Evolutionary conservation across 2,113 vertebrate species (phyloP).

Genomic region (Nesoenas mayeri): DNA sequence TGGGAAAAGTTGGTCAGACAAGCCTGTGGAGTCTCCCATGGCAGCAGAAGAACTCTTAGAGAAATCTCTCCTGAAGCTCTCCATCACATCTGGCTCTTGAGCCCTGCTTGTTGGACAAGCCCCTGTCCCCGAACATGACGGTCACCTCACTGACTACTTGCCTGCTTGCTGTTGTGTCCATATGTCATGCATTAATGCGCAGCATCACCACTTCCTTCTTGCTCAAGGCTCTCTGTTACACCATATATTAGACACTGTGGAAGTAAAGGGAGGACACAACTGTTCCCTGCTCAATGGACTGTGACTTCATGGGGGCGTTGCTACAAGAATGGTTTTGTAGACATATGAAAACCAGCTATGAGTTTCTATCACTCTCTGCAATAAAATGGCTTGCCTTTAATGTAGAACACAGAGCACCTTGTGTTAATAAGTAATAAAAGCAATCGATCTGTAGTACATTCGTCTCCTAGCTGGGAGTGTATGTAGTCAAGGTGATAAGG

Average conservation of each 20-base stretch:
- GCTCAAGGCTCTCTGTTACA: neutral
- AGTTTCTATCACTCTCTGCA: neutral
- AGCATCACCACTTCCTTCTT: neutral
- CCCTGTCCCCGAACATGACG: neutral
- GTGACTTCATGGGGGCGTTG: neutral
- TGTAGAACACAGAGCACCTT: neutral
- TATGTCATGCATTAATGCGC: neutral
- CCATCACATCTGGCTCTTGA: neutral
- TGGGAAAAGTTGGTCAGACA: neutral
- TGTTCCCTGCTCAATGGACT: neutral
- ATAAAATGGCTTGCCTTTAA: neutral
- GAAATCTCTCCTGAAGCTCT: neutral
- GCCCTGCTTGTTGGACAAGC: neutral
- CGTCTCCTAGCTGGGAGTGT: neutral
- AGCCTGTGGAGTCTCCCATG: neutral
- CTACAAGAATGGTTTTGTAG: neutral
- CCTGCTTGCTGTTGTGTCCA: neutral
- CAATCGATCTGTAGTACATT: neutral
- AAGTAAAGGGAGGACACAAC: neutral
- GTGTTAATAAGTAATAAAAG: constrained; percentile 52
- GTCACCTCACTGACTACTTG: neutral
- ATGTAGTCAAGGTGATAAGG: neutral
- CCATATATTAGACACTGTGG: neutral
- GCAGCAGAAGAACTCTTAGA: neutral
- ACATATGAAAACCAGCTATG: neutral